Conservation (phyloP, 1,140 invertebrate genomes). For the Antheraea pernyi region DNA sequence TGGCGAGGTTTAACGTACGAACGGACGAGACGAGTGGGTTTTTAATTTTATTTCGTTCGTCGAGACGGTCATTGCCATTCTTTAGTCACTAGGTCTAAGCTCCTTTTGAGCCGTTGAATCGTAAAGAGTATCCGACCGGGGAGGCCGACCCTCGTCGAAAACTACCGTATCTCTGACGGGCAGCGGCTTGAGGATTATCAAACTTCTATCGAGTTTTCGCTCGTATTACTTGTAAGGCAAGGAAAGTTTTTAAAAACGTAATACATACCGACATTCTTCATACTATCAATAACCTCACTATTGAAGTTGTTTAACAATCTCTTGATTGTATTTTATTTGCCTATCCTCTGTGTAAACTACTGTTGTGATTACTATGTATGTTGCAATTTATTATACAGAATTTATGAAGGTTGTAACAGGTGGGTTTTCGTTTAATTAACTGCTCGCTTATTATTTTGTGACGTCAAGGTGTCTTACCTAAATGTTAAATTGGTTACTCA, state of each 20-base stretch:
- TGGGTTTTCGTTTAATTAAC: conserved; percentile 12
- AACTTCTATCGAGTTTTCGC: conserved; percentile 43
- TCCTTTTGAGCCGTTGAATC: conserved; percentile 34
- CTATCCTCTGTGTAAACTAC: too few species aligned
- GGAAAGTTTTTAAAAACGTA: too few species aligned
- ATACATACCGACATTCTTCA: neutral
- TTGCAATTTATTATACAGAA: neutral
- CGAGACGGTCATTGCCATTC: conserved; percentile 27
- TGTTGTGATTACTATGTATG: neutral
- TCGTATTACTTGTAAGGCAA: too few species aligned
- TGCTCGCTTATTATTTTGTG: conserved; percentile 1
- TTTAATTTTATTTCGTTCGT: conserved; percentile 35
- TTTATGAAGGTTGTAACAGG: neutral
- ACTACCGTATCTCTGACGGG: conserved; percentile 47
- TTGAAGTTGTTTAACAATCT: neutral
- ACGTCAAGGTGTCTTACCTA: too few species aligned
- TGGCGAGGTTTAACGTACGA: conserved; percentile 36
- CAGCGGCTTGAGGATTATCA: conserved; percentile 52
- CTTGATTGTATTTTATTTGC: neutral
- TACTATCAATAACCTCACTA: too few species aligned
- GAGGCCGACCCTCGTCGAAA: conserved; percentile 39
- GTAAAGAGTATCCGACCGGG: conserved; percentile 32
- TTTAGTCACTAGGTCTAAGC: conserved; percentile 40
- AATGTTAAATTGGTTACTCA: too few species aligned
- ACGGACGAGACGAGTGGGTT: conserved; percentile 30